phyloP scores from a whole-genome alignment of 2,113 vertebrate genomes.

The Ardeotis arabs region DNA sequence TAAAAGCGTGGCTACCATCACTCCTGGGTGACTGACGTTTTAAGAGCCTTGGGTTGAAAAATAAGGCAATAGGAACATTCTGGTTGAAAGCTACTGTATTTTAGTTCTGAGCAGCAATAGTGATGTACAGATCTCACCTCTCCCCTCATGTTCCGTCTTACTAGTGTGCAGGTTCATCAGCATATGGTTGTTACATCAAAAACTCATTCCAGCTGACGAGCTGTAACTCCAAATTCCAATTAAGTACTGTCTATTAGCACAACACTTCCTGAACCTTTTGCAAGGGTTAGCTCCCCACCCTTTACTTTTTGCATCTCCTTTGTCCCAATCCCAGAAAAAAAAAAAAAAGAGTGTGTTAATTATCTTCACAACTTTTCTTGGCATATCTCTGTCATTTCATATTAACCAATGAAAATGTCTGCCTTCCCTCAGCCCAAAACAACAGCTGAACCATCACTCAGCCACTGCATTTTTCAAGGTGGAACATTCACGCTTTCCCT shows the following conservation, averaged over 20 bases:
- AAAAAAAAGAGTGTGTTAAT: background rate
- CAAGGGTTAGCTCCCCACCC: background rate
- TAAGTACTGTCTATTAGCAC: background rate
- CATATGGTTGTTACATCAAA: background rate
- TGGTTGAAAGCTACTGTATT: background rate
- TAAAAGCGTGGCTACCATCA: background rate
- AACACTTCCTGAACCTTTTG: background rate
- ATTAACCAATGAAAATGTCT: background rate
- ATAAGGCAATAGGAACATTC: background rate
- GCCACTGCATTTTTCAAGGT: background rate
- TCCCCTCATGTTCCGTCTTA: background rate
- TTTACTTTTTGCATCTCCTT: background rate
- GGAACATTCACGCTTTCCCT: background rate
- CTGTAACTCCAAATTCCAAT: background rate
- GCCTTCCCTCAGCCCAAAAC: background rate
- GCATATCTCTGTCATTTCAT: background rate
- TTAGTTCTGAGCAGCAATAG: background rate
- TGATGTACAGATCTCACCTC: background rate
- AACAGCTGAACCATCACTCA: background rate
- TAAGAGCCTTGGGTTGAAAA: background rate
- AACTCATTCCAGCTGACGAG: background rate
- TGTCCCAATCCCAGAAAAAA: background rate
- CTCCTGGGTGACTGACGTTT: background rate
- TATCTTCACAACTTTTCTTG: constrained; percentile 4
- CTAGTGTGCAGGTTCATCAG: background rate